Percentiles rank a stretch among this genome's conserved stretches.
phyloP scores from a whole-genome alignment of 1,140 invertebrate species.

The Solenopsis invicta region DNA sequence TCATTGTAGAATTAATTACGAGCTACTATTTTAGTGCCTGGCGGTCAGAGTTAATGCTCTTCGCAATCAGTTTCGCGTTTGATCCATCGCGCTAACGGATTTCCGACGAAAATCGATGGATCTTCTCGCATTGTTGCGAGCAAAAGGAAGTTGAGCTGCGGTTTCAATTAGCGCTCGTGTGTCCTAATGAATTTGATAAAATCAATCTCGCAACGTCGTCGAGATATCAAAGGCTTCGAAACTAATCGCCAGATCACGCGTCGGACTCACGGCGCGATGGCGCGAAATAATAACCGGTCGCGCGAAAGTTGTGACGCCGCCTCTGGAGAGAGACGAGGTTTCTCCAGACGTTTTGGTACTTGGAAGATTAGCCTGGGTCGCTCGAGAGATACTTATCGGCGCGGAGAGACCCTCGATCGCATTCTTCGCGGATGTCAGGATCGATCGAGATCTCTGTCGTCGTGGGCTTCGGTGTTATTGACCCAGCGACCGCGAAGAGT shows the following conservation, averaged over 20 bases:
- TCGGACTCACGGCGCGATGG: background rate
- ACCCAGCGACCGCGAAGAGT: slow-evolving; percentile 10
- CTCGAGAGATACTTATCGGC: slow-evolving; percentile 30
- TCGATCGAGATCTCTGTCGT: slow-evolving; percentile 12
- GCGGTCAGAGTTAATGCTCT: slow-evolving; percentile 8
- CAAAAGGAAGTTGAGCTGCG: background rate
- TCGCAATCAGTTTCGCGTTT: background rate
- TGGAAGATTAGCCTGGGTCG: slow-evolving; percentile 27
- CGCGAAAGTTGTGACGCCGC: slow-evolving; percentile 38
- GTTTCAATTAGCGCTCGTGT: background rate
- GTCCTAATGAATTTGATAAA: slow-evolving; percentile 3
- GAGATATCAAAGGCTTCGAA: background rate
- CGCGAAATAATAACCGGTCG: slow-evolving; percentile 47
- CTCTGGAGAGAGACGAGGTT: slow-evolving; percentile 11
- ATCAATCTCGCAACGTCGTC: slow-evolving; percentile 1
- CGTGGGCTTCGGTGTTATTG: slow-evolving; percentile 13
- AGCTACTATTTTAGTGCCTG: slow-evolving; percentile 1
- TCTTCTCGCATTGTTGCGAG: background rate
- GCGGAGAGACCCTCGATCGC: background rate
- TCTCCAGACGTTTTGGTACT: slow-evolving; percentile 25
- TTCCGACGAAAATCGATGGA: background rate
- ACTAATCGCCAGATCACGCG: slow-evolving; percentile 26
- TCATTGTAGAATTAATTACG: slow-evolving; percentile 35
- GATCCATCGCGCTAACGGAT: background rate
- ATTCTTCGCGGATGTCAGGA: slow-evolving; percentile 44